These are phyloP conservation scores for Catamblyrhynchus diadema DNA, from an alignment of 2,797 vertebrate species.

Conservation along the genomic window DNA sequence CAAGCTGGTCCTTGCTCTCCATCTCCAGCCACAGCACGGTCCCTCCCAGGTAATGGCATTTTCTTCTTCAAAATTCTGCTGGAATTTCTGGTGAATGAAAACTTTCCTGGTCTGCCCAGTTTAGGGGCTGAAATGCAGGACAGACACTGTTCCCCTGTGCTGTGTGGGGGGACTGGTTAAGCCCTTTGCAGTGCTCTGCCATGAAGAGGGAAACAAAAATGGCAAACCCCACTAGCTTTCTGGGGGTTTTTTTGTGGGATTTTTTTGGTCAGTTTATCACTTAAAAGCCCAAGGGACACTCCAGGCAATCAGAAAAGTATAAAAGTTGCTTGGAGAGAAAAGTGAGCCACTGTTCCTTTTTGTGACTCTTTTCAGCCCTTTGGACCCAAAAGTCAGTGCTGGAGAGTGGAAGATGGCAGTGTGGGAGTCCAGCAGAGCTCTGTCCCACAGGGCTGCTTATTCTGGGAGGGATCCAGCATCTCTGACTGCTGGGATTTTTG, in stretches of 20 bases:
- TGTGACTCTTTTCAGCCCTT: neutral
- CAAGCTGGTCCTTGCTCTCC: neutral
- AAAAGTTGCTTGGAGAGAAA: neutral
- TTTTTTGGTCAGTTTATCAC: neutral
- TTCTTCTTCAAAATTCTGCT: neutral
- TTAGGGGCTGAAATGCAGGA: neutral
- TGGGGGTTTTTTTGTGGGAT: neutral
- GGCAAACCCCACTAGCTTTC: neutral
- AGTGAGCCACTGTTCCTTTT: neutral
- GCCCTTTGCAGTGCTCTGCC: neutral
- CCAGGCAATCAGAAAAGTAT: neutral
- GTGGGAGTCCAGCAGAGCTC: neutral
- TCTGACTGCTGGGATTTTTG: neutral
- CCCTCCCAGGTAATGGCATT: neutral
- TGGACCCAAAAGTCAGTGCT: neutral
- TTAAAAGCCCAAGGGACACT: neutral
- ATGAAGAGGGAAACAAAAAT: neutral
- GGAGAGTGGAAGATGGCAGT: accelerated
- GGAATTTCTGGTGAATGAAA: neutral
- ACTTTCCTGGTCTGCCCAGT: neutral
- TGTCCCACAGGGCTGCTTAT: neutral
- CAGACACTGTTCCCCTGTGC: accelerated
- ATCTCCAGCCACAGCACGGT: accelerated
- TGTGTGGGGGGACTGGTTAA: neutral
- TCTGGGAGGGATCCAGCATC: neutral